Evolutionary conservation across 2,797 vertebrate genomes (phyloP), one percentile per base, ranked within the genome.

Genomic region (Chaenodraco wilsoni): DNA sequence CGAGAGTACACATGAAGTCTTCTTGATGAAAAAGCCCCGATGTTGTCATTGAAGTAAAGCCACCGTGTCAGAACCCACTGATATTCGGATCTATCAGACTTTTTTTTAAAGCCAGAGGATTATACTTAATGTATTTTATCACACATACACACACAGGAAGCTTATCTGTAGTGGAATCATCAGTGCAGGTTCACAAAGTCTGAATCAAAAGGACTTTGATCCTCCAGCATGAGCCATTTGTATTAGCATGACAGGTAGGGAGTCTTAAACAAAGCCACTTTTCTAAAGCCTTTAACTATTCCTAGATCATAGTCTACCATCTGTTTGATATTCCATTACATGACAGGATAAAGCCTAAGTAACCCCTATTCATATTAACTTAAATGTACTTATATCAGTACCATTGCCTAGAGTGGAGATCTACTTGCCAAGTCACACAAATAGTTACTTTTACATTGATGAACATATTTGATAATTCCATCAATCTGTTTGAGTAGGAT

Each of bases 61-160:
- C 80, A 81, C 74, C 76, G 16, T 83, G 72, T 64, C 80, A 19
- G 61, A 79, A 49, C 50, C 81, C 59, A 62, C 52, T 81, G 61
- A 69, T 40, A 75, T 46, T 9, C 1, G 15, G 44, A 73, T 76
- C 49, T 45, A 52, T 54, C 66, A 69, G 19, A 49, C 45, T 64
- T 59, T 72, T 37, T 37, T 43, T 66, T 51, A 44, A 80, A 56
- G 14, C 67, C 2, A 12, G 41, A 31, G 50, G 72, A 79, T 79
- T 63, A 23, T 37, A 65, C 23, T 60, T 50, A 50, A 33, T 66
- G 72, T 37, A 78, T 48, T 75, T 60, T 75, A 68, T 82, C 51
- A 27, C 61, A 76, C 27, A 40, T 4, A 40, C 50, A 48, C 59
- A 56, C 73, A 64, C 43, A 37, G 3, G 7, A 44, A 1, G 44